Evolutionary conservation across 2,888 invertebrate species (phyloP), one percentile per base, ranked within the genome.

Genomic region (Hipparchia semele): DNA sequence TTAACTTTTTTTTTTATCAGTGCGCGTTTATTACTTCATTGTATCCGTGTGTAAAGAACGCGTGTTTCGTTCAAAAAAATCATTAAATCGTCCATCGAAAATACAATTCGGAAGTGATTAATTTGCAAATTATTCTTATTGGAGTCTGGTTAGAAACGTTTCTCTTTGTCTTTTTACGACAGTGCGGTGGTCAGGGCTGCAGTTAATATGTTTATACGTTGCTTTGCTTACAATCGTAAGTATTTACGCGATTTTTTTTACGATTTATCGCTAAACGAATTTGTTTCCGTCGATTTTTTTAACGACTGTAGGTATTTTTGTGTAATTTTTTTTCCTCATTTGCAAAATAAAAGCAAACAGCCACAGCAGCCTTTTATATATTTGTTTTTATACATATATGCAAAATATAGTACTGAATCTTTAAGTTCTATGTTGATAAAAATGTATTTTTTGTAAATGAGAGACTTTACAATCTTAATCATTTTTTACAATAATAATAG

Each of bases 111-210:
- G 61, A 75, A 74, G 73, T 73, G 33, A 68, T 68, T 73, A 69
- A 73, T 74, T 68, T 59, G 65, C 54, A 65, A 76, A 67, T 54
- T 73, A 75, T 78, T 80, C 78, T 72, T 75, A 79, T 80, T 76
- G 69, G 78, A 79, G 64, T 81, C 78, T 53, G 69, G 64, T 79
- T 79, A 70, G 39, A 9, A 75, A 71, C 49, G 33, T 49, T 73
- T 71, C 73, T 73, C 73, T 74, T 76, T 75, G 76, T 73, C 68
- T 72, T 54, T 23, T 69, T 73, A n/a, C 10, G 56, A n/a, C 13
- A 68, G 67, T 68, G 68, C 13, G 59, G 39, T 60, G 71, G 70
- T 59, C 45, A 46, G 54, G 69, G 60, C 66, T 64, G 23, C 46
- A 13, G 46, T 23, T 51, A 64, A 64, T 70, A 76, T 58, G 53